Percentiles rank a stretch among this genome's conserved stretches.
Conservation (phyloP, 2,888 invertebrate genomes). For the Aleiodes testaceus region DNA sequence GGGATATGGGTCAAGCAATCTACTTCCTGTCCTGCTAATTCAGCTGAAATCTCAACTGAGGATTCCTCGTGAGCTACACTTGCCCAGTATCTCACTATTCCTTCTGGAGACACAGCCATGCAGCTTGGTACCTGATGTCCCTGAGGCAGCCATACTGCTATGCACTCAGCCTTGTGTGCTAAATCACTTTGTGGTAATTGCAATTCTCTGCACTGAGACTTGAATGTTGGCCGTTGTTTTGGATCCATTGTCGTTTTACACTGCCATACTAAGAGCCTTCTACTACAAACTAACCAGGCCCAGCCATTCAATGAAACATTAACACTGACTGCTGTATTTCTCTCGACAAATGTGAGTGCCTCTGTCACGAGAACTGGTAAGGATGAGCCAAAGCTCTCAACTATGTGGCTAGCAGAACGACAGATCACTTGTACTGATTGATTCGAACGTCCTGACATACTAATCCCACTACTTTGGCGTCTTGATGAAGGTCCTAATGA, state of each 20-base stretch:
- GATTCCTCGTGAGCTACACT: slow-evolving; percentile 91
- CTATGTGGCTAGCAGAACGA: slow-evolving; percentile 82
- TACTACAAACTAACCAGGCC: slow-evolving; percentile 90
- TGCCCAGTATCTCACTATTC: slow-evolving; percentile 93
- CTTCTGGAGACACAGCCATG: slow-evolving; percentile 94
- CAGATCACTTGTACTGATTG: slow-evolving; percentile 84
- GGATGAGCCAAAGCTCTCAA: slow-evolving; percentile 87
- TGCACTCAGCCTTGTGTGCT: slow-evolving; percentile 90
- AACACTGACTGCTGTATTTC: slow-evolving; percentile 78
- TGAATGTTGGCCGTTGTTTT: slow-evolving; percentile 72
- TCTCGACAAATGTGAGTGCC: slow-evolving; percentile 86
- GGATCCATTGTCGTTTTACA: slow-evolving; percentile 75
- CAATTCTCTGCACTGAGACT: slow-evolving; percentile 86
- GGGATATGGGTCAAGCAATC: slow-evolving; percentile 82
- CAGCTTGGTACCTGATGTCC: slow-evolving; percentile 84
- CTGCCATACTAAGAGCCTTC: slow-evolving; percentile 91
- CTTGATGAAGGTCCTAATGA: slow-evolving; percentile 68
- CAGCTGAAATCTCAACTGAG: slow-evolving; percentile 88
- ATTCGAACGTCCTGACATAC: slow-evolving; percentile 78
- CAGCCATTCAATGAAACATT: slow-evolving; percentile 81
- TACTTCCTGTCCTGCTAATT: slow-evolving; percentile 91
- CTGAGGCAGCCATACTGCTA: slow-evolving; percentile 80
- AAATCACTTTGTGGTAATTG: slow-evolving; percentile 93
- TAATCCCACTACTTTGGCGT: slow-evolving; percentile 65
- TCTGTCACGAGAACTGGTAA: slow-evolving; percentile 92